These are phyloP conservation scores for Odocoileus hemionus DNA, from an alignment of 2,113 vertebrate species.

Conservation along the genomic window DNA sequence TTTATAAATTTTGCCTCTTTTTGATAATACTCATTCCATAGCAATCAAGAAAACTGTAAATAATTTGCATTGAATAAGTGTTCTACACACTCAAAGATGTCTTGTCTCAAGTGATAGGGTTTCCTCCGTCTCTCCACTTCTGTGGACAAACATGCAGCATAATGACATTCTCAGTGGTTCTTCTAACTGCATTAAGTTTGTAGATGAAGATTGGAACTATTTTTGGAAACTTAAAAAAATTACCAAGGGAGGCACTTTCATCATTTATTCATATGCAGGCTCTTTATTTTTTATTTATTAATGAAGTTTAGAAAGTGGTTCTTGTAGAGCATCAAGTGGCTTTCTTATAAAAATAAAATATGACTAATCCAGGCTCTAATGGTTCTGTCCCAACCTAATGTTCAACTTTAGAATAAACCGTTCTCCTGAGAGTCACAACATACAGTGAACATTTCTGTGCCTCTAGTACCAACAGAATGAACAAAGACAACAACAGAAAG, in stretches of 20 bases:
- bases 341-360: constrained; percentile 62
- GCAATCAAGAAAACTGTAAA: constrained; percentile 48
- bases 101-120: background rate
- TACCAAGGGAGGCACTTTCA: constrained; percentile 46
- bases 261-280: constrained; percentile 65
- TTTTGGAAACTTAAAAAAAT: constrained; percentile 64
- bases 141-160: background rate
- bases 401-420: background rate
- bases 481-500: background rate
- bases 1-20: constrained; percentile 32
- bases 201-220: constrained; percentile 45
- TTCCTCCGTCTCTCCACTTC: background rate
- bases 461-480: background rate
- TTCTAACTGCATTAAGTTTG: constrained; percentile 44
- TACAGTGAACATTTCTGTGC: background rate
- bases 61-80: background rate
- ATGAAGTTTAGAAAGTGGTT: constrained; percentile 65
- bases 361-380: background rate
- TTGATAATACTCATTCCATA: background rate
- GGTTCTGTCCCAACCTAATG: background rate
- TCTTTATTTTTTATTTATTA: constrained; percentile 76
- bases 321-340: background rate
- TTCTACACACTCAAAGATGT: background rate
- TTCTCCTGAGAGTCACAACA: background rate
- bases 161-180: background rate